phyloP scores from a whole-genome alignment of 2,113 vertebrate species.

The Vulpes ferrilata region DNA sequence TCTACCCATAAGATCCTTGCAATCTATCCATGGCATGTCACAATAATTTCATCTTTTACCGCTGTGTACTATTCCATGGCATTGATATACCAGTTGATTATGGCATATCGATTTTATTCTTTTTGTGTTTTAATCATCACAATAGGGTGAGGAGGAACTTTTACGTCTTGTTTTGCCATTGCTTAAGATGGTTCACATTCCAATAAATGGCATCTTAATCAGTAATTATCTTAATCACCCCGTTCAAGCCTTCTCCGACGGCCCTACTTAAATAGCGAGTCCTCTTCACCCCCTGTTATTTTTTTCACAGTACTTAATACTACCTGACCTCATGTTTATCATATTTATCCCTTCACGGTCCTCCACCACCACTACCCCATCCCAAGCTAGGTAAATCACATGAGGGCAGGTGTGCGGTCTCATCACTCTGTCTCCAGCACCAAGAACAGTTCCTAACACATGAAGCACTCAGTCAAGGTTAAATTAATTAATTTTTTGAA shows the following conservation, averaged over 20 bases:
- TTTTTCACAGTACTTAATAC: not conserved
- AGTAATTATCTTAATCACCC: not conserved
- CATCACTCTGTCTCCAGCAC: not conserved
- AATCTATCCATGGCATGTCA: not conserved
- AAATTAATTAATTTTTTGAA: conserved; percentile 8
- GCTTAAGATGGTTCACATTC: conserved; percentile 29
- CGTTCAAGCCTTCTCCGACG: not conserved
- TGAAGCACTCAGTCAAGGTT: not conserved
- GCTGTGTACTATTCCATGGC: not conserved
- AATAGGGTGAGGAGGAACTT: not conserved
- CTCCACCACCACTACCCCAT: not conserved
- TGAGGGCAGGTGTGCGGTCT: not conserved
- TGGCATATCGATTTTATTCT: not conserved
- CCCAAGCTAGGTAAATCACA: not conserved
- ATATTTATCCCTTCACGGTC: not conserved
- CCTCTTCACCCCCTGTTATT: conserved; percentile 10
- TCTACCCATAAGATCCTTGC: not conserved
- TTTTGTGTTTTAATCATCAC: conserved; percentile 24
- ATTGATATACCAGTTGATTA: not conserved
- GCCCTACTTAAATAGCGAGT: not conserved
- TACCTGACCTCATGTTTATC: not conserved
- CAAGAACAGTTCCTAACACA: not conserved
- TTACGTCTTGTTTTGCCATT: not conserved
- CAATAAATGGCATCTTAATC: not conserved
- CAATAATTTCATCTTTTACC: not conserved